A percentile compares a stretch with the other conserved stretches of the same genome.
Conservation (phyloP, 2,888 invertebrate genomes). For the Cylindroiulus punctatus region DNA sequence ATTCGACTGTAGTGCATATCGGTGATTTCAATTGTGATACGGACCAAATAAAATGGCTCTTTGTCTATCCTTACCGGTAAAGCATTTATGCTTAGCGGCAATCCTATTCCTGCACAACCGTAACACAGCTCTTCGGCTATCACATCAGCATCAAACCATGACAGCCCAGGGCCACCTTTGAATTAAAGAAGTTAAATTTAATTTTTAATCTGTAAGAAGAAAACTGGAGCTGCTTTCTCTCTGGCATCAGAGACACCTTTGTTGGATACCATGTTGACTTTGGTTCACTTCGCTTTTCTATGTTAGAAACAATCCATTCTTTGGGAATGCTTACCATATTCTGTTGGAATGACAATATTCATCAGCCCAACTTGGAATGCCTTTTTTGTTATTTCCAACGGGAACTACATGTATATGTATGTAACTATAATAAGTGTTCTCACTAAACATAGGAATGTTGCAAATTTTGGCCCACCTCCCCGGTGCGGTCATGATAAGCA, state of each 20-base stretch:
- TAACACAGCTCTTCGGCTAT: slow-evolving; percentile 90
- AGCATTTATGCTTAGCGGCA: no score
- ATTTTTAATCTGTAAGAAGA: no score
- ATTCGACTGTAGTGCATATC: no score
- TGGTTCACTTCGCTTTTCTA: no score
- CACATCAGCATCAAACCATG: slow-evolving; percentile 80
- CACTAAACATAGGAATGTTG: not conserved
- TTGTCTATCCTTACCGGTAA: no score
- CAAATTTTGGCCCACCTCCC: slow-evolving; percentile 70
- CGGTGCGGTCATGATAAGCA: slow-evolving; percentile 85
- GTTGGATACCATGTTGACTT: no score
- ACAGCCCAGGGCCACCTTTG: slow-evolving; percentile 78
- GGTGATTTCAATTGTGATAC: no score
- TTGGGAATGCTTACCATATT: slow-evolving; percentile 61
- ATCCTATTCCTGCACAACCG: slow-evolving; percentile 93
- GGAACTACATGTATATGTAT: slow-evolving; percentile 71
- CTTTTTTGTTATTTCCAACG: slow-evolving; percentile 94
- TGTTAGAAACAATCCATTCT: no score
- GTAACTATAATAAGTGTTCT: no score
- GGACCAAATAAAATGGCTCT: not conserved
- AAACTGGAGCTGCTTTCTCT: no score
- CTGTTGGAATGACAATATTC: slow-evolving; percentile 82
- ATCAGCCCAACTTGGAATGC: slow-evolving; percentile 88
- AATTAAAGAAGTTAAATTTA: no score
- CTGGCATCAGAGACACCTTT: no score